phyloP scores from a whole-genome alignment of 2,888 invertebrate genomes.

The Gastrophysa polygoni region DNA sequence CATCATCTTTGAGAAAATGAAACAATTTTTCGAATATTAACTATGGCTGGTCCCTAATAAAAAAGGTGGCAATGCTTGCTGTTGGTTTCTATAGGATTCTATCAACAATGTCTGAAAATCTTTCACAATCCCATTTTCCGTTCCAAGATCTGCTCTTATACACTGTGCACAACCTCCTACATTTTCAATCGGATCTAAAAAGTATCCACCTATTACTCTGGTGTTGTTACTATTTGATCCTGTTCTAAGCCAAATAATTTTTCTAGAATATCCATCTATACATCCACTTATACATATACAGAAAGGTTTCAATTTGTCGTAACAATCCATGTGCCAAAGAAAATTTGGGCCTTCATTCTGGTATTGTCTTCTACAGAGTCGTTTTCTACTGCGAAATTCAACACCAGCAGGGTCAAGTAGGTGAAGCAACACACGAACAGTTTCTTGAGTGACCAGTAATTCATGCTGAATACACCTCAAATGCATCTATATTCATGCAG shows the following conservation, averaged over 20 bases:
- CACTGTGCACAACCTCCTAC: conserved; percentile 16
- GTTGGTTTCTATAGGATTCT: background rate
- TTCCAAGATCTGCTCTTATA: conserved; percentile 21
- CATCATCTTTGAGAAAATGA: conserved; percentile 15
- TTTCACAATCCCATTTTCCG: conserved; percentile 24
- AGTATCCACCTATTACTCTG: conserved; percentile 19
- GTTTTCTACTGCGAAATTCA: conserved; percentile 3
- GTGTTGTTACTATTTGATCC: conserved; percentile 15
- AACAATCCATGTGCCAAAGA: too few relatives aligned
- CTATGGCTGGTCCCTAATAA: background rate
- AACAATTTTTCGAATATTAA: conserved; percentile 21
- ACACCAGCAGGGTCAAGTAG: background rate
- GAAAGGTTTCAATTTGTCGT: conserved; percentile 28
- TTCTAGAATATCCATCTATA: conserved; percentile 27
- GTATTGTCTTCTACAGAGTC: conserved; percentile 17
- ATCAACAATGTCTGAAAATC: conserved; percentile 15
- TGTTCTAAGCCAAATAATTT: conserved; percentile 25
- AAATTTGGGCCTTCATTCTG: conserved; percentile 25
- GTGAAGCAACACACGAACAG: background rate
- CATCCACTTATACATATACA: conserved; percentile 25
- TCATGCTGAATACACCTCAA: background rate
- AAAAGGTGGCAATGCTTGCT: background rate
- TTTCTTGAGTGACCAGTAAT: background rate
- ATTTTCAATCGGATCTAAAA: conserved; percentile 12
- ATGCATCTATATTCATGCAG: background rate